Evolutionary conservation across 2,113 vertebrate species (phyloP), one percentile per base, ranked within the genome.

Genomic region (Lycaon pictus): DNA sequence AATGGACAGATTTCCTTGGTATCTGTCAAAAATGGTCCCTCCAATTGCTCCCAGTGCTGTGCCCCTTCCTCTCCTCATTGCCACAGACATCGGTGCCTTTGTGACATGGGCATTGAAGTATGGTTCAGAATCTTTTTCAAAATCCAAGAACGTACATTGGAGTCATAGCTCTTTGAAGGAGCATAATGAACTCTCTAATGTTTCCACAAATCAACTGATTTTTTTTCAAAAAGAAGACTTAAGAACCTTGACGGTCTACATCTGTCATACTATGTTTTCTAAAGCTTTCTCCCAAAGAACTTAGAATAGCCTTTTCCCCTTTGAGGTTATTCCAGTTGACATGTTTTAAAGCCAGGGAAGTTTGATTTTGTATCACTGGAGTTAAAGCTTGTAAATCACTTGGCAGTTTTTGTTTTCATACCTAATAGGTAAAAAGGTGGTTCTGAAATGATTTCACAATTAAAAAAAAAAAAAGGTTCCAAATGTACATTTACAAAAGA

Each of bases 121-220:
- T 32, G 48, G 27, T 37, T 63, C 35, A 9, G 7, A 7, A 58
- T 74, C 17, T 63, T 48, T 95, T 88, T 88, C 48, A 56, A 74
- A 67, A 43, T 20, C 19, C 29, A 60, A 86, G 58, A 89, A 93
- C 56, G 79, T 82, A 25, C 53, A 84, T 93, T 90, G 23, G 32
- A 51, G 62, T 79, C 27, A 2, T 48, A 91, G n/a, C 23, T 71
- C 16, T 65, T 72, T 72, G 29, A 71, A n/a, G 16, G 23, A 55
- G 60, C 94, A 84, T 51, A 35, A 32, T 11, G 15, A 77, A 58
- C 35, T 79, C 51, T 55, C 1, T 84, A 83, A 84, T 7, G 74
- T 76, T 53, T 71, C 29, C 16, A 15, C 58, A 81, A 60, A n/a
- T 35, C 69, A 62, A 29, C 51, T 74, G 29, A 72, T 19, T 76